These are phyloP conservation scores for Mythimna vitellina DNA, from an alignment of 2,888 invertebrate species.

Conservation along the genomic window DNA sequence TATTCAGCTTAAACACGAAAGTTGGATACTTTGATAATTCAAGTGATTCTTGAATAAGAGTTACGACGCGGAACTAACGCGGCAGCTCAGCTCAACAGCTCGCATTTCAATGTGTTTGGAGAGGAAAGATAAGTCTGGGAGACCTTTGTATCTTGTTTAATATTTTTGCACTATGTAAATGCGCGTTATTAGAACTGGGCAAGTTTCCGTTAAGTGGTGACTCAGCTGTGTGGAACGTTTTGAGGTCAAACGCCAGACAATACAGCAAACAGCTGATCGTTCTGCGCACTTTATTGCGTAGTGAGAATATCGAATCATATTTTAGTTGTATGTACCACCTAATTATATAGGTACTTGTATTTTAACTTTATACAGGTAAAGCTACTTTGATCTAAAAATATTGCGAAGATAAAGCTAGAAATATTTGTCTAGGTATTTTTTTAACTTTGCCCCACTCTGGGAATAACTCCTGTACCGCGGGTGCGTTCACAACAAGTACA, in stretches of 20 bases:
- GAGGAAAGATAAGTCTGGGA: background rate
- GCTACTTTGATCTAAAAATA: background rate
- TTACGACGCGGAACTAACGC: no score
- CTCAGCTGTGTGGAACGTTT: slow-evolving; percentile 35
- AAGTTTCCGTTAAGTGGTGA: slow-evolving; percentile 36
- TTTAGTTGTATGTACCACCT: background rate
- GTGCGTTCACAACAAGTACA: no score
- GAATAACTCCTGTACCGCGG: no score
- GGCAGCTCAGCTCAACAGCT: no score
- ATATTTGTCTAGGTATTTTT: no score
- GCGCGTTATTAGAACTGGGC: slow-evolving; percentile 2
- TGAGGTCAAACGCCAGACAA: slow-evolving; percentile 46
- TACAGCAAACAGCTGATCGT: slow-evolving; percentile 48
- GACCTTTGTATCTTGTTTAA: background rate
- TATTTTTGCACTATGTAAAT: background rate
- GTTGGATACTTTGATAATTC: no score
- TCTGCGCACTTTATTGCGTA: slow-evolving; percentile 4
- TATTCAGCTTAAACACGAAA: no score
- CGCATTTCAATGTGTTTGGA: no score
- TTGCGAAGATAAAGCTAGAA: no score
- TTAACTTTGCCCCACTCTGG: no score
- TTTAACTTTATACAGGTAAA: slow-evolving; percentile 5
- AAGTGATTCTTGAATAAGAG: no score
- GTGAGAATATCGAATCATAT: background rate
- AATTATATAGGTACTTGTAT: background rate